Percentiles rank a stretch among this genome's conserved stretches.
Evolutionary conservation across 1,140 invertebrate genomes (phyloP).

Genomic region (Xylocopa sonorina): DNA sequence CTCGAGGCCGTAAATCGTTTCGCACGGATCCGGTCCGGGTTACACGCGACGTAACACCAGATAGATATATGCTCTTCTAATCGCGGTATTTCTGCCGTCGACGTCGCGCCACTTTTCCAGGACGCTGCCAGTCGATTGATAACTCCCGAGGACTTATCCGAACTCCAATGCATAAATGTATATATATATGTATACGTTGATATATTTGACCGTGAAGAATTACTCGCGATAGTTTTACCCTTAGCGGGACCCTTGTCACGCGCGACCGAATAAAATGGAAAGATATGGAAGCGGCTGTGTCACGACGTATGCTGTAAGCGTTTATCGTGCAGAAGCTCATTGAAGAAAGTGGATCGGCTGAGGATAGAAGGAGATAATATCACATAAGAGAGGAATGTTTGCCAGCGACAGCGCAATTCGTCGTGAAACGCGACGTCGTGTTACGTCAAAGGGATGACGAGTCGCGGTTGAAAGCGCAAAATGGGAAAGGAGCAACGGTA

Average conservation of each 20-base stretch:
- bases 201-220: background rate
- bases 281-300: constrained; percentile 8
- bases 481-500: constrained; percentile 9
- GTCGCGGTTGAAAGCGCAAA: constrained; percentile 49
- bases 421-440: constrained; percentile 10
- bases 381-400: constrained; percentile 9
- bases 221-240: too few relatives aligned
- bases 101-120: constrained; percentile 16
- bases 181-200: background rate
- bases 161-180: background rate
- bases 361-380: constrained; percentile 34
- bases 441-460: constrained; percentile 26
- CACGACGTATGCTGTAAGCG: background rate
- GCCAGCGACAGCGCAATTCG: constrained; percentile 43
- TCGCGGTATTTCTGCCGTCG: constrained; percentile 34
- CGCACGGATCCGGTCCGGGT: constrained; percentile 28
- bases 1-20: constrained; percentile 37
- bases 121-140: constrained; percentile 42
- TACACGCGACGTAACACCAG: constrained; percentile 16
- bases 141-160: constrained; percentile 36
- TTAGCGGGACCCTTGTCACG: too few relatives aligned
- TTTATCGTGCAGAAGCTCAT: constrained; percentile 31
- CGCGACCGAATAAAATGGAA: background rate
- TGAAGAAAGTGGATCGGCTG: constrained; percentile 16
- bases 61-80: constrained; percentile 40